Evolutionary conservation across 2,888 invertebrate genomes (phyloP), one percentile per base, ranked within the genome.

Genomic region (Drosophila leonis): DNA sequence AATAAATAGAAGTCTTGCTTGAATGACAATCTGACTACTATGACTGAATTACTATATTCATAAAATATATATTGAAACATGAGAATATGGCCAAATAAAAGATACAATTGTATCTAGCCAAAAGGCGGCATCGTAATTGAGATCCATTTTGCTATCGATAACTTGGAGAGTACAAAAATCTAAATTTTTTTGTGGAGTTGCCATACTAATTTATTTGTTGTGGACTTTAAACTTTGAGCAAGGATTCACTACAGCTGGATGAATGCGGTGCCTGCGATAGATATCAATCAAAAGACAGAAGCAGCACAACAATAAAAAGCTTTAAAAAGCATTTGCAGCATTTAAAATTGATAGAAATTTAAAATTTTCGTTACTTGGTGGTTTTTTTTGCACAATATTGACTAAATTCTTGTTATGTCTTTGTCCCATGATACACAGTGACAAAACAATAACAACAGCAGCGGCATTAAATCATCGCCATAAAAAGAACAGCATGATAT

Each of bases 401-500:
- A 8, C 52, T 35, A n/a, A 55, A 39, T 61, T 70, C 18, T 52
- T 78, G 68, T 39, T 35, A 41, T 64, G 63, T 63, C 27, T 66
- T 69, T 56, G 72, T 63, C 20, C 15, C n/a, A 41, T 46, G 60
- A 24, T 42, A 52, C 49, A 46, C 57, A 29, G 8, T 5, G 46
- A n/a, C 41, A 57, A 37, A 57, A 37, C 56, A 66, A 59, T 44
- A 61, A 70, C 24, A 51, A n/a, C 9, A 29, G 15, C 39, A 39
- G 27, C 46, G 42, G 35, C 12, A 83, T 80, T 74, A 62, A 80
- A 71, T 83, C 83, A 83, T 83, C 83, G 68, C 67, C 69, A 56
- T 29, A 88, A 86, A 88, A 86, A 83, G 65, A 52, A 54, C 13
- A 33, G 39, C 20, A 7, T 0, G 5, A 33, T 37, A 35, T 55